Conservation (phyloP, 1,140 invertebrate genomes). For the Thaumatotibia leucotreta region DNA sequence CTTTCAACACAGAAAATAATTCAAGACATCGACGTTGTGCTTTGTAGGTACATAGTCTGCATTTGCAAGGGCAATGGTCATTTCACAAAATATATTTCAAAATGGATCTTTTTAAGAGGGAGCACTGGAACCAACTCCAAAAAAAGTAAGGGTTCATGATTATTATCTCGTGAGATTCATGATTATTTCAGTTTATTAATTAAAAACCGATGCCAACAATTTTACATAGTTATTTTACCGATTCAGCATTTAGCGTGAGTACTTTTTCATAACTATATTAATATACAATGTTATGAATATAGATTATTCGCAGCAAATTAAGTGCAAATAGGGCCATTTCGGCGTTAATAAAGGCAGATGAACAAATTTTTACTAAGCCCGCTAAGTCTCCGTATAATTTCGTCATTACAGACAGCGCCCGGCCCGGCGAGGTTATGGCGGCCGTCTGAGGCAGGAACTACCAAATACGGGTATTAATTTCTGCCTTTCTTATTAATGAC, state of each 20-base stretch:
- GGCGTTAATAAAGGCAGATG: conserved; percentile 14
- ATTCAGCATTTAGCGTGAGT: background rate
- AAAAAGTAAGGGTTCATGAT: no score
- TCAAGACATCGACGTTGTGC: no score
- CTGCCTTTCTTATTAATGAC: background rate
- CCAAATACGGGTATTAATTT: background rate
- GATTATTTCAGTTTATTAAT: no score
- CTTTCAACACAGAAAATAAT: no score
- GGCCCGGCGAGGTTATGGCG: background rate
- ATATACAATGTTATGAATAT: background rate
- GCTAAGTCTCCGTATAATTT: conserved; percentile 69
- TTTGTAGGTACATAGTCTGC: no score
- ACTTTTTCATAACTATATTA: background rate
- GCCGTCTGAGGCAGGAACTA: background rate
- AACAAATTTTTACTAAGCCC: conserved; percentile 71
- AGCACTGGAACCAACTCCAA: no score
- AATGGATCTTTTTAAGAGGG: no score
- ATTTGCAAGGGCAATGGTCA: no score
- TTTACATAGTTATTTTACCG: no score
- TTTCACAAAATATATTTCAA: no score
- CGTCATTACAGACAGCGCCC: conserved; percentile 45
- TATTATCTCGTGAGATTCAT: no score
- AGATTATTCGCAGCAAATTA: conserved; percentile 11
- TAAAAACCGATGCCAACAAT: no score
- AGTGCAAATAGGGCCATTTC: conserved; percentile 11